phyloP scores from a whole-genome alignment of 1,140 invertebrate species.

The Zaprionus nigranus region DNA sequence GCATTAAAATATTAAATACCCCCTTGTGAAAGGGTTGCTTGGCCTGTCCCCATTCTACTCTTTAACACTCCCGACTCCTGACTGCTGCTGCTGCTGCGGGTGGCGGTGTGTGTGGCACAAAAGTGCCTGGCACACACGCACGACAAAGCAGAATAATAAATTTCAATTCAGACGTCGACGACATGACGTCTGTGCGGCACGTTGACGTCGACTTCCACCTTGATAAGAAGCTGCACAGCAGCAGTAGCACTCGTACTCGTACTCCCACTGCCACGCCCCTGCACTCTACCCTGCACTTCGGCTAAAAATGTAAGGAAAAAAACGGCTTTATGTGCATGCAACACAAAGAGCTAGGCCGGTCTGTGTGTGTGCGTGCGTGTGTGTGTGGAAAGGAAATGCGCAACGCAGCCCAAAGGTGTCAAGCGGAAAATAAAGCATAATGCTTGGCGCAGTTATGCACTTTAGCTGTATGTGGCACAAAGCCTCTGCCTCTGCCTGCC shows the following conservation, averaged over 20 bases:
- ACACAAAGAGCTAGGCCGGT: slow-evolving; percentile 27
- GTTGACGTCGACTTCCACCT: slow-evolving; percentile 56
- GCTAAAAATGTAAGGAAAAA: slow-evolving; percentile 29
- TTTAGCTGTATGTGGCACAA: slow-evolving; percentile 39
- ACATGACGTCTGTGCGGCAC: slow-evolving; percentile 66
- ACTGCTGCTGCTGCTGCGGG: not conserved
- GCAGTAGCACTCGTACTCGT: not conserved
- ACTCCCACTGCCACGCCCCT: slow-evolving; percentile 30
- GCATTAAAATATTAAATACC: slow-evolving; percentile 51
- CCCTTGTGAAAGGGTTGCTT: slow-evolving; percentile 43
- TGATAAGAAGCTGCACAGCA: slow-evolving; percentile 64
- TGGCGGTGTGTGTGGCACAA: slow-evolving; percentile 34
- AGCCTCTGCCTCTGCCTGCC: slow-evolving; percentile 9
- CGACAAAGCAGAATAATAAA: slow-evolving; percentile 82
- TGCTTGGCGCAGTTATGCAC: slow-evolving; percentile 56
- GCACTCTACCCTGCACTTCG: slow-evolving; percentile 25
- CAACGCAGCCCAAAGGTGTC: slow-evolving; percentile 78
- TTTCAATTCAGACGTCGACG: slow-evolving; percentile 73
- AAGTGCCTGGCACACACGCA: slow-evolving; percentile 60
- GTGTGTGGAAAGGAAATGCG: slow-evolving; percentile 67
- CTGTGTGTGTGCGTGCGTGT: not conserved
- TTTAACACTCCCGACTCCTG: not conserved
- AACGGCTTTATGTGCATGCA: slow-evolving; percentile 41
- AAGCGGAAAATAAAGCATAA: slow-evolving; percentile 82
- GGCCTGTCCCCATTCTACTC: not conserved